Conservation (phyloP, 2,797 vertebrate species). For the Pteronotus mesoamericanus region DNA sequence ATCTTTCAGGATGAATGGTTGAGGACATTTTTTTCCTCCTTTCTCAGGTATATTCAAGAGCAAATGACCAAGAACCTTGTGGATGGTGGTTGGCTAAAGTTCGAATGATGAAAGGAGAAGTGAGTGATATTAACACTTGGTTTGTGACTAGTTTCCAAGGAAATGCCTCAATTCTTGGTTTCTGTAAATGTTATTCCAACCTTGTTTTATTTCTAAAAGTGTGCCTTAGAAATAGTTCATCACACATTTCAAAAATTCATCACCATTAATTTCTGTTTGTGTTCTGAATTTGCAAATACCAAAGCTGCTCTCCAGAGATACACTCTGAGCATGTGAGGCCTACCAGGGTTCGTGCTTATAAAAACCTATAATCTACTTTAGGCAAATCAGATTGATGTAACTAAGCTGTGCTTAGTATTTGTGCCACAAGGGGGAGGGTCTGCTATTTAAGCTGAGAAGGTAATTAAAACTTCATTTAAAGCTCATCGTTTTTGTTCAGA, state of each 20-base stretch:
- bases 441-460: not conserved
- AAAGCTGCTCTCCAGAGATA: not conserved
- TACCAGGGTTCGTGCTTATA: not conserved
- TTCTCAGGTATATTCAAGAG: constrained; percentile 93
- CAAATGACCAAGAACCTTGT: constrained; percentile 98
- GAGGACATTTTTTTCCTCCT: not conserved
- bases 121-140: constrained; percentile 79
- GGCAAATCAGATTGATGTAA: not conserved
- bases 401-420: constrained; percentile 36
- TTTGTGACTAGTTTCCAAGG: not conserved
- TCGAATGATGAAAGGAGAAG: constrained; percentile 99
- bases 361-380: constrained; percentile 35
- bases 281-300: constrained; percentile 13
- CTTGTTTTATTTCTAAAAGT: constrained; percentile 10
- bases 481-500: constrained; percentile 43
- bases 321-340: not conserved
- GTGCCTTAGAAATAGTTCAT: constrained; percentile 13
- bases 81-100: constrained; percentile 99
- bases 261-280: not conserved
- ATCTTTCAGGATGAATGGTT: constrained; percentile 8
- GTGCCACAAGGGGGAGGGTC: not conserved
- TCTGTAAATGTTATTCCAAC: not conserved
- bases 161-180: not conserved
- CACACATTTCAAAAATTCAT: not conserved
- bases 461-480: constrained; percentile 52